Conservation (phyloP, 92 coral and sea anemone species). For the Blastomussa wellsi region DNA sequence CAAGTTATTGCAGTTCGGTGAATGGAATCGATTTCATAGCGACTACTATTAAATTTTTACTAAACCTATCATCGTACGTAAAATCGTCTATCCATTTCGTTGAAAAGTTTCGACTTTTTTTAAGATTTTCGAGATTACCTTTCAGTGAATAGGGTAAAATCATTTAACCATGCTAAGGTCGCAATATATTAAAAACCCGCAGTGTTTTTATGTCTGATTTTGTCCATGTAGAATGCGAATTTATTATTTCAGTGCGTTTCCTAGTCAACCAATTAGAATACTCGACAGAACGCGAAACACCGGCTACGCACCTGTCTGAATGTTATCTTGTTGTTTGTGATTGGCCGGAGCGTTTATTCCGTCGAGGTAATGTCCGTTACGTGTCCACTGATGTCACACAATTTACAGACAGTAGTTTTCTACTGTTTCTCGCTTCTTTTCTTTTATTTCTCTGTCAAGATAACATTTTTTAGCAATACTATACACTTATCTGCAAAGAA, state of each 20-base stretch:
- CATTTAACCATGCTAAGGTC: neutral
- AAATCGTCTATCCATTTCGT: neutral
- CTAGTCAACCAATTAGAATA: constrained; percentile 48
- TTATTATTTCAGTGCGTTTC: constrained; percentile 7
- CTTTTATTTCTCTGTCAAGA: neutral
- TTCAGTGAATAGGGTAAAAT: neutral
- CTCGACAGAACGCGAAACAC: constrained; percentile 30
- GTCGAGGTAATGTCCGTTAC: constrained; percentile 12
- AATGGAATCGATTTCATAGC: neutral
- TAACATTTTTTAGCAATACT: neutral
- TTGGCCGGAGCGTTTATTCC: constrained; percentile 48
- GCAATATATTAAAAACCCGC: neutral
- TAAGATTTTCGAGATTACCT: neutral
- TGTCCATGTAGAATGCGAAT: constrained; percentile 36
- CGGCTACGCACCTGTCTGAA: constrained; percentile 67
- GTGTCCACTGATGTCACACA: constrained; percentile 30
- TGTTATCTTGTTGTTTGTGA: constrained; percentile 43
- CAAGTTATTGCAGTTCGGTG: neutral
- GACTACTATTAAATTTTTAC: neutral
- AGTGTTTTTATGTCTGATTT: constrained; percentile 23
- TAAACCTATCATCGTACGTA: neutral
- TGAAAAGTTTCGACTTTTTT: neutral
- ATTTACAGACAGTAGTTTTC: neutral
- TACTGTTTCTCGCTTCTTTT: neutral
- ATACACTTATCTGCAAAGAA: neutral